Percentiles rank a stretch among this genome's conserved stretches.
phyloP scores from a whole-genome alignment of 2,797 vertebrate species.

The Enteromius radiatus region DNA sequence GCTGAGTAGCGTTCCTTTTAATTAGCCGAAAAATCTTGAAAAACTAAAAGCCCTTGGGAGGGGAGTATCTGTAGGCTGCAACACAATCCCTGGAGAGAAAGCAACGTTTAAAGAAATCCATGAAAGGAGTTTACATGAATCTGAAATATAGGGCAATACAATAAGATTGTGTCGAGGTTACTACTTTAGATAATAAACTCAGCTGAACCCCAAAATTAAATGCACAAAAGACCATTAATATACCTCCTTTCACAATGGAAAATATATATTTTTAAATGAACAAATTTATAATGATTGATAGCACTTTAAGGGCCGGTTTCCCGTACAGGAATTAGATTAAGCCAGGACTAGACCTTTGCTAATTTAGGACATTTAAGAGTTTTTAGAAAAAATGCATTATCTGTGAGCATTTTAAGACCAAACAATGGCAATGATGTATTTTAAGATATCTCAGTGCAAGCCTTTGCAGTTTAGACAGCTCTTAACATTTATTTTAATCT shows the following conservation, averaged over 20 bases:
- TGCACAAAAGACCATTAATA: not conserved
- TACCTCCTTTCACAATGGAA: not conserved
- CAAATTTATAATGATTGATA: not conserved
- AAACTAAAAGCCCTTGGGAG: conserved; percentile 71
- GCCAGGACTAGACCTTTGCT: too few species aligned
- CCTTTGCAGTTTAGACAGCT: too few species aligned
- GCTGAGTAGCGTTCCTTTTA: conserved; percentile 69
- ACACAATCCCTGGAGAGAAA: conserved; percentile 67
- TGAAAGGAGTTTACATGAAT: conserved; percentile 74
- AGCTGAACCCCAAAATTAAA: conserved; percentile 15
- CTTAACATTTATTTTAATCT: too few species aligned
- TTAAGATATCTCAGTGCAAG: too few species aligned
- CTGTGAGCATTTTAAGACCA: too few species aligned
- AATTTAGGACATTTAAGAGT: too few species aligned
- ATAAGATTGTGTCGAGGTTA: conserved; percentile 51
- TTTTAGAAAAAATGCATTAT: too few species aligned
- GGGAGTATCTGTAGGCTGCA: conserved; percentile 65
- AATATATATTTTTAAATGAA: not conserved
- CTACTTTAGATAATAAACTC: not conserved
- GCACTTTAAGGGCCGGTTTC: too few species aligned
- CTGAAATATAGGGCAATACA: conserved; percentile 70
- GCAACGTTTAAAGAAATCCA: conserved; percentile 59
- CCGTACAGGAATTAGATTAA: too few species aligned
- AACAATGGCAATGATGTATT: too few species aligned
- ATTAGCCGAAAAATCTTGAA: conserved; percentile 68